Evolutionary conservation across 2,888 invertebrate genomes (phyloP).

Genomic region (Notodonta ziczac): DNA sequence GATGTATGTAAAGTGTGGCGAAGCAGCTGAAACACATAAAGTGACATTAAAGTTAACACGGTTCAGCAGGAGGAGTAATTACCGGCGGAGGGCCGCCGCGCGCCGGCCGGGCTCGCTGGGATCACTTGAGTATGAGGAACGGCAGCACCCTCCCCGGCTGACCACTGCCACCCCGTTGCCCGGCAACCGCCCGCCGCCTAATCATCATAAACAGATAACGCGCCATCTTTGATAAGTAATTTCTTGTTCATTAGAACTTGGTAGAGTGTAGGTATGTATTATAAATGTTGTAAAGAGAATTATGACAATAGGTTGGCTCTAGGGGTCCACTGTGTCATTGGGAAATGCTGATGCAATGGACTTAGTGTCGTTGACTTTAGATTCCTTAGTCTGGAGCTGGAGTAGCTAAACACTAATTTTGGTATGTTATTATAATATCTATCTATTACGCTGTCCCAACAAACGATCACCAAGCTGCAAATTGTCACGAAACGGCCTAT

Average conservation of each 20-base stretch:
- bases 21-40: constrained; percentile 53
- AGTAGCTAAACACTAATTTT: too few relatives aligned
- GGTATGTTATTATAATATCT: too few relatives aligned
- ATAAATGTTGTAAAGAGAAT: too few relatives aligned
- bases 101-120: constrained; percentile 54
- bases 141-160: constrained; percentile 58
- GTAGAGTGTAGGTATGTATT: too few relatives aligned
- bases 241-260: constrained; percentile 23
- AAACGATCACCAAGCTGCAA: too few relatives aligned
- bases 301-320: too few relatives aligned
- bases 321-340: too few relatives aligned
- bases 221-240: constrained; percentile 65
- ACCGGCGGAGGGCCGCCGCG: constrained; percentile 55
- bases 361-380: too few relatives aligned
- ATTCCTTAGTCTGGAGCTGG: too few relatives aligned
- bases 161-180: constrained; percentile 79
- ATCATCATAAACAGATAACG: constrained; percentile 82
- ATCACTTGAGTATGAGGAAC: constrained; percentile 76
- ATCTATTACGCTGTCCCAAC: too few relatives aligned
- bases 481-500: too few relatives aligned
- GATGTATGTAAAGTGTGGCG: constrained; percentile 35
- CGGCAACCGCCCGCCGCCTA: constrained; percentile 76
- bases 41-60: constrained; percentile 74
- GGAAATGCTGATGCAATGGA: too few relatives aligned
- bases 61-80: constrained; percentile 76